Conservation (phyloP, 2,113 vertebrate genomes). For the Peromyscus leucopus region DNA sequence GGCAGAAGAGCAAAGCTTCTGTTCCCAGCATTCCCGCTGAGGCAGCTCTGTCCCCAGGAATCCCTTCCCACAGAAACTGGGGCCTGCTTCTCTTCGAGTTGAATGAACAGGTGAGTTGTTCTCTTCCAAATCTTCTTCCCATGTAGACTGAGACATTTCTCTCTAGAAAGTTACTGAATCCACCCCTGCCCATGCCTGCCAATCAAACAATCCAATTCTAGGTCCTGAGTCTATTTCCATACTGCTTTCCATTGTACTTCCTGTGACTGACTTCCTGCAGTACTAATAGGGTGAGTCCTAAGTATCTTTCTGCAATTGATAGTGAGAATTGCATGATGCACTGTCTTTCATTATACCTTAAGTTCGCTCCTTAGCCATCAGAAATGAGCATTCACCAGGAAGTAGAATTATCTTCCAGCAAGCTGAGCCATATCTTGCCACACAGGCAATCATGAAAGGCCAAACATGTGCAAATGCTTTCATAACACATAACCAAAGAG, state of each 20-base stretch:
- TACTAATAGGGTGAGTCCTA: neutral
- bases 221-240: neutral
- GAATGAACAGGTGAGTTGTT: neutral
- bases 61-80: neutral
- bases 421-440: neutral
- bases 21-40: neutral
- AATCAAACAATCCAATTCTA: neutral
- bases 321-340: neutral
- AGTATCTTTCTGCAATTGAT: neutral
- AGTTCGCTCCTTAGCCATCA: neutral
- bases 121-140: neutral
- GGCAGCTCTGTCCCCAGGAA: neutral
- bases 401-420: neutral
- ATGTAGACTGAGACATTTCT: neutral
- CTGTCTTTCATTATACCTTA: neutral
- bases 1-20: neutral
- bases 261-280: neutral
- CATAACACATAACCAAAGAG: neutral
- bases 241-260: neutral
- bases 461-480: neutral
- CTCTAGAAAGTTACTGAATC: neutral
- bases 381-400: neutral
- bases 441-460: neutral
- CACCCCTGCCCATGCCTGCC: neutral
- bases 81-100: neutral